Conservation (phyloP, 2,888 invertebrate species). For the Acanthosepion lycidas region DNA sequence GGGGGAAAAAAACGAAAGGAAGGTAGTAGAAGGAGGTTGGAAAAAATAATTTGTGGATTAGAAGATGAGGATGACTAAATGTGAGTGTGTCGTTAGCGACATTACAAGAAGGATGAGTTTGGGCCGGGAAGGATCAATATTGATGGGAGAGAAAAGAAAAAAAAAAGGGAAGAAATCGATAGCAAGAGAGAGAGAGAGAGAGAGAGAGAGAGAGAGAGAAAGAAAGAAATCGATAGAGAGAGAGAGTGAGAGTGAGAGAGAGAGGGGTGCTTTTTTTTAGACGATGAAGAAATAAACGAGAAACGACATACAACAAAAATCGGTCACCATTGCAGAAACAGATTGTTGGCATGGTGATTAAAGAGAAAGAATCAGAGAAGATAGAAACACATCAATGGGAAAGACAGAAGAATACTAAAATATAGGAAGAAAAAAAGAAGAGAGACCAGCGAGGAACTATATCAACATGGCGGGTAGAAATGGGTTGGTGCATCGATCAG, state of each 20-base stretch:
- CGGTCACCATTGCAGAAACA: background rate
- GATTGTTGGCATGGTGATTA: background rate
- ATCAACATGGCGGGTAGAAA: background rate
- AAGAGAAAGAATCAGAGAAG: background rate
- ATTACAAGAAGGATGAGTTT: background rate
- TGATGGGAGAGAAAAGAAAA: background rate
- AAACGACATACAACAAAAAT: background rate
- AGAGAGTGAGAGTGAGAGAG: too few species aligned
- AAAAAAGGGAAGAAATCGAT: background rate
- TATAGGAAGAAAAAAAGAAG: background rate
- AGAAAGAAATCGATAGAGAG: background rate
- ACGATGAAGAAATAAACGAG: background rate
- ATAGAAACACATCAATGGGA: background rate
- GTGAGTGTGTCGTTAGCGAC: background rate
- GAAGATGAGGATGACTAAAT: background rate
- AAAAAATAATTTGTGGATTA: slow-evolving; percentile 11
- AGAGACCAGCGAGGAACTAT: background rate
- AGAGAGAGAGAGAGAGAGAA: background rate
- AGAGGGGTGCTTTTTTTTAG: too few species aligned
- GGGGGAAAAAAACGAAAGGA: too few species aligned
- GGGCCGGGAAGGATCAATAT: background rate
- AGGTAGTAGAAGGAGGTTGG: background rate
- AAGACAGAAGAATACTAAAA: background rate
- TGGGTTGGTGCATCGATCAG: background rate
- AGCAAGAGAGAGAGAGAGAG: background rate